Conservation (phyloP, 2,888 invertebrate species). For the Xestia rhomboidea region DNA sequence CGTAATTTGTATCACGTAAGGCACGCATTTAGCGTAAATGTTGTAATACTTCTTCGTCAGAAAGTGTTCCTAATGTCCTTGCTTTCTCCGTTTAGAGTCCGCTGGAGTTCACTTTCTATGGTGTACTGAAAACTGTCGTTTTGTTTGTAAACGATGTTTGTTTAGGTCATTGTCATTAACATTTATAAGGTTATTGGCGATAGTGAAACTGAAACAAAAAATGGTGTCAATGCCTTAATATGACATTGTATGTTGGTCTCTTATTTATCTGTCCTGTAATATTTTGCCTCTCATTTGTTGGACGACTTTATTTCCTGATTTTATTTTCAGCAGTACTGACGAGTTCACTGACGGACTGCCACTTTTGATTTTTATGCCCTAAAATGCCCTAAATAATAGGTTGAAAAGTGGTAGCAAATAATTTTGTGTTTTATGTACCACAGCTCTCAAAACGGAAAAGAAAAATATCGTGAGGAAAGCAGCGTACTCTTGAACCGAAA, state of each 20-base stretch:
- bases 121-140: conserved; percentile 33
- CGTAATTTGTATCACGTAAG: conserved; percentile 58
- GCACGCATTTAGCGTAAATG: conserved; percentile 62
- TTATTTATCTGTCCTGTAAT: background rate
- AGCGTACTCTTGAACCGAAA: background rate
- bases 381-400: too few species aligned
- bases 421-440: background rate
- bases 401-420: background rate
- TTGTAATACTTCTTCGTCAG: conserved; percentile 58
- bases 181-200: background rate
- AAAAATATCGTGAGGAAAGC: background rate
- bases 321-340: background rate
- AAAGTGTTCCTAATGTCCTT: conserved; percentile 57
- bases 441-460: background rate
- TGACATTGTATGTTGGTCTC: background rate
- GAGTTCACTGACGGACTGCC: too few species aligned
- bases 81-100: conserved; percentile 71
- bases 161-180: conserved; percentile 24
- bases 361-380: too few species aligned
- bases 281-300: background rate
- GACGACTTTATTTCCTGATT: too few species aligned
- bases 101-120: conserved; percentile 56
- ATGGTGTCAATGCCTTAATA: conserved; percentile 19
- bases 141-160: conserved; percentile 21
- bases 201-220: background rate